These are phyloP conservation scores for Pongo abelii DNA, from an alignment of 2,113 vertebrate species.

Conservation along the genomic window DNA sequence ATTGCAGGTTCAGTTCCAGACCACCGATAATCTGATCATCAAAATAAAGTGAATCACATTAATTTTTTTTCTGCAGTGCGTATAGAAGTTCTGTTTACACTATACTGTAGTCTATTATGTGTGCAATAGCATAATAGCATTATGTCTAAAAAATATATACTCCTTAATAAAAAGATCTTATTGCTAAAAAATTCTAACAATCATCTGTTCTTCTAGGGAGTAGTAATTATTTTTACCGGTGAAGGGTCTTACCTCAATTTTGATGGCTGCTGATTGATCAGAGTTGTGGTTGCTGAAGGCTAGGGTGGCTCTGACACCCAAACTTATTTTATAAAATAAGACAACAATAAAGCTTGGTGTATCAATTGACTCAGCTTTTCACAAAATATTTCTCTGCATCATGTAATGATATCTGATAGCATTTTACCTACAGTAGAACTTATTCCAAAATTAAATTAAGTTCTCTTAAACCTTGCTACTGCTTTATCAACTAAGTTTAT, in stretches of 20 bases:
- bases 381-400: not conserved
- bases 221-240: not conserved
- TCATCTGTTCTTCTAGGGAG: not conserved
- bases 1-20: not conserved
- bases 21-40: not conserved
- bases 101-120: not conserved
- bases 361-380: not conserved
- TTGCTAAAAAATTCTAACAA: not conserved
- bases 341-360: not conserved
- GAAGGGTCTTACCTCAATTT: not conserved
- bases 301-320: not conserved
- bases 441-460: not conserved
- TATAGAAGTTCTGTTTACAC: not conserved
- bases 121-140: not conserved
- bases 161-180: not conserved
- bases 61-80: not conserved
- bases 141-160: not conserved
- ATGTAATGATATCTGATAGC: not conserved
- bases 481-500: not conserved
- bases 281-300: not conserved
- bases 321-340: not conserved
- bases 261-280: not conserved
- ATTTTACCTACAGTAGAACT: not conserved
- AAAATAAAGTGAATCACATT: not conserved
- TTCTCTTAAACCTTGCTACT: not conserved